Base-by-base conservation (phyloP, 2,797 vertebrate species). In the Psittacula derbiana region DNA sequence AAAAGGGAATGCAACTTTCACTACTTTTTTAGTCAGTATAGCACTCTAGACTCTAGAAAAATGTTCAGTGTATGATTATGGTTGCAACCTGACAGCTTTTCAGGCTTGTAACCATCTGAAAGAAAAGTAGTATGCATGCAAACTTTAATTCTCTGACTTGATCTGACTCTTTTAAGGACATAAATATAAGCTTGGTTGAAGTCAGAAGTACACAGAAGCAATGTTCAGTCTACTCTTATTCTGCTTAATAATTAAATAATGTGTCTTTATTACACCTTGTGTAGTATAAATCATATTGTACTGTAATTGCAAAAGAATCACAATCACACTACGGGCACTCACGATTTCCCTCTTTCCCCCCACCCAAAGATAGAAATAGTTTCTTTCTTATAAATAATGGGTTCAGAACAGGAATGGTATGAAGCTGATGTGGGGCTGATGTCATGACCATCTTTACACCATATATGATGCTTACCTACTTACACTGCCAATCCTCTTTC, bases 321-420 rank as follows among this genome's bases (percentile, higher is more conserved):
- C n/a, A 41, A 57, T 55, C 46, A 50, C 41, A 46, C 27, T 36
- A 60, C 52, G 53, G 17, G n/a, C 23, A 58, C 33, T 47, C 13
- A 58, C 1, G 0, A 12, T 47, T 88, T 20, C 5, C 4, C 28
- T 1, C 31, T 21, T n/a, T 18, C 8, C 31, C 52, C 19, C 5
- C 11, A 30, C 31, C 8, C 7, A 43, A 60, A 36, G 28, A 38
- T 2, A 31, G 8, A 40, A 41, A 17, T 44, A 46, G 12, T 46
- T 58, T 81, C 16, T 15, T 64, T 76, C 24, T 20, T 78, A 1
- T 16, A 62, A 62, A 13, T 47, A 85, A 23, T 14, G 14, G 4
- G 4, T 78, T 84, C 60, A 84, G 43, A 62, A 46, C 10, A 80
- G 16, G 23, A 65, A 43, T 52, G 41, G 4, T n/a, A 49, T 55